phyloP scores from a whole-genome alignment of 2,113 vertebrate species.

The Microcebus griseorufus region DNA sequence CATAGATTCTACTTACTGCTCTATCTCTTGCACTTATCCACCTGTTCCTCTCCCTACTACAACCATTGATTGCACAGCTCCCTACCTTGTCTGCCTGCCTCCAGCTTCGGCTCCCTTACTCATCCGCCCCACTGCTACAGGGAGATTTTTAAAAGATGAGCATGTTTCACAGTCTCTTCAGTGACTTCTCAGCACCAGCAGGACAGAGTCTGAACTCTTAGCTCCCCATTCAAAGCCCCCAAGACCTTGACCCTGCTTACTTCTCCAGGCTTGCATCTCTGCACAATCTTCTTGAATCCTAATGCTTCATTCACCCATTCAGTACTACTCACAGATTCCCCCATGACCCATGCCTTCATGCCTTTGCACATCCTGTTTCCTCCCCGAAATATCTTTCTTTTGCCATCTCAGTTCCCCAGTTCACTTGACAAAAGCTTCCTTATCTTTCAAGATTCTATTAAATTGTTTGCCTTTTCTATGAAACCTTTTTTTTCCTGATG shows the following conservation, averaged over 20 bases:
- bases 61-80: fast-evolving
- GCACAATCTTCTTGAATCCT: neutral
- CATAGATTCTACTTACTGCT: neutral
- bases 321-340: neutral
- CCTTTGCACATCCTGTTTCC: neutral
- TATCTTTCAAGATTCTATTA: neutral
- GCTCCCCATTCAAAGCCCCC: neutral
- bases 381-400: neutral
- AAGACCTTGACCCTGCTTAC: neutral
- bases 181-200: neutral
- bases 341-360: neutral
- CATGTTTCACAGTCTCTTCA: neutral
- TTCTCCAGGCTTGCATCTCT: neutral
- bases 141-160: neutral
- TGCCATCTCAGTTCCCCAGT: neutral
- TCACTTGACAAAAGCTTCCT: neutral
- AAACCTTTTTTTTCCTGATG: neutral
- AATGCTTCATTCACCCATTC: neutral
- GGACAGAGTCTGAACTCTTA: neutral
- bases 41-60: neutral
- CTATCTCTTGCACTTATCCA: neutral
- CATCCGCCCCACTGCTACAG: neutral
- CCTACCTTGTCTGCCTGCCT: neutral
- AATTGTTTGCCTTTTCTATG: neutral
- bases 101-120: neutral